Conservation (phyloP, 1,140 invertebrate genomes). For the Drosophila subpulchrella region DNA sequence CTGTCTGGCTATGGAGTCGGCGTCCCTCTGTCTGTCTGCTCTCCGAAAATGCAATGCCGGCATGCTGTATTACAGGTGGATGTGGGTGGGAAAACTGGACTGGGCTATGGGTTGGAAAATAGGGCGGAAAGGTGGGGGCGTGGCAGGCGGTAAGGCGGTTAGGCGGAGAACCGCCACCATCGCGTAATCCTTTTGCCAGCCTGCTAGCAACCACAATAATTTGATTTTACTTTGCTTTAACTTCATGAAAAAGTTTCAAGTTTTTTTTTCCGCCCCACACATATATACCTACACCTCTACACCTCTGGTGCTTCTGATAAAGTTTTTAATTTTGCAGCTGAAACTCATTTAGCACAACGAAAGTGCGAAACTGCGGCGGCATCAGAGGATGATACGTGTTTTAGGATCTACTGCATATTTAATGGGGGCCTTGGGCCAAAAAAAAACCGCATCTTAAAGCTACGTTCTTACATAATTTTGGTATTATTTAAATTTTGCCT, state of each 20-base stretch:
- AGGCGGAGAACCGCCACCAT: constrained; percentile 22
- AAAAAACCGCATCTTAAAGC: constrained; percentile 46
- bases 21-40: constrained; percentile 42
- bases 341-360: constrained; percentile 80
- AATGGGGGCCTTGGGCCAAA: constrained; percentile 30
- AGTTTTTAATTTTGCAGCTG: constrained; percentile 81
- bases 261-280: constrained; percentile 64
- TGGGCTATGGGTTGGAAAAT: background rate
- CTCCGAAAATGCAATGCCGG: constrained; percentile 67
- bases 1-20: constrained; percentile 59
- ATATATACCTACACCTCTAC: constrained; percentile 14
- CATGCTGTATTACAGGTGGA: constrained; percentile 66
- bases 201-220: constrained; percentile 78
- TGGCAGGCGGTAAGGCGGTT: background rate
- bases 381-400: constrained; percentile 70
- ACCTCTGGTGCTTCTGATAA: constrained; percentile 62
- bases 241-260: constrained; percentile 81
- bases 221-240: constrained; percentile 84
- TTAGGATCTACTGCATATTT: constrained; percentile 72
- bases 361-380: constrained; percentile 58
- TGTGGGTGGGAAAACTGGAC: background rate
- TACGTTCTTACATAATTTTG: background rate
- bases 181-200: constrained; percentile 79
- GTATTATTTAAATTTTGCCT: constrained; percentile 17
- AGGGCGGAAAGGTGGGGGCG: constrained; percentile 11